Conservation (phyloP, 1,140 invertebrate genomes). For the Ganaspis sp. region DNA sequence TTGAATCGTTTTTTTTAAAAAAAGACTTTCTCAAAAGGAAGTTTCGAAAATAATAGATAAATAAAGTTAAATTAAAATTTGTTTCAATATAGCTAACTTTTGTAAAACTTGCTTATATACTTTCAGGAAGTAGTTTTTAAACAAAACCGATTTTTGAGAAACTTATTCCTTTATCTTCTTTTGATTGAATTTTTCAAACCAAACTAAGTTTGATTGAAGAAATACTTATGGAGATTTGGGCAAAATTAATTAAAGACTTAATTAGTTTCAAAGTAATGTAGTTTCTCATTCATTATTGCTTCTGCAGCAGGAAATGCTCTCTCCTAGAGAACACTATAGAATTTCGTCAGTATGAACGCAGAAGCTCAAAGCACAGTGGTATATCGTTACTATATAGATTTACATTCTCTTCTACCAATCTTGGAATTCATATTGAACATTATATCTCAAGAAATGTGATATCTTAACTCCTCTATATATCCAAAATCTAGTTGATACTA, state of each 20-base stretch:
- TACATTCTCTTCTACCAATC: background rate
- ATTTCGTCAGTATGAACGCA: background rate
- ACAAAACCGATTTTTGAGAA: too few relatives aligned
- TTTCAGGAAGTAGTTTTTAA: too few relatives aligned
- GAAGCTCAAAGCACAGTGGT: background rate
- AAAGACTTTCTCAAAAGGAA: too few relatives aligned
- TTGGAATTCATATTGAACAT: background rate
- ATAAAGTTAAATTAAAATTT: too few relatives aligned
- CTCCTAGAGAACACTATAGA: background rate
- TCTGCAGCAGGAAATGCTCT: constrained; percentile 3
- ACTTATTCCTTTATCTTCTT: too few relatives aligned
- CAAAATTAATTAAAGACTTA: background rate
- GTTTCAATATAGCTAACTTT: too few relatives aligned
- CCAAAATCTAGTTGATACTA: too few relatives aligned
- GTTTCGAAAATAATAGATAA: too few relatives aligned
- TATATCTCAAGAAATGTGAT: background rate
- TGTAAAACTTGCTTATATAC: too few relatives aligned
- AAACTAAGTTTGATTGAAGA: background rate
- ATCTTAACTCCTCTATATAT: background rate
- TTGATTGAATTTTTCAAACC: too few relatives aligned
- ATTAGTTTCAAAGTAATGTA: background rate
- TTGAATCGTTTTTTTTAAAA: too few relatives aligned
- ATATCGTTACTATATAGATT: background rate
- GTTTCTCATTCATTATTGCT: background rate
- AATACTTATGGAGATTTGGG: background rate